phyloP scores from a whole-genome alignment of 2,797 vertebrate species.

The Phataginus tetradactyla region DNA sequence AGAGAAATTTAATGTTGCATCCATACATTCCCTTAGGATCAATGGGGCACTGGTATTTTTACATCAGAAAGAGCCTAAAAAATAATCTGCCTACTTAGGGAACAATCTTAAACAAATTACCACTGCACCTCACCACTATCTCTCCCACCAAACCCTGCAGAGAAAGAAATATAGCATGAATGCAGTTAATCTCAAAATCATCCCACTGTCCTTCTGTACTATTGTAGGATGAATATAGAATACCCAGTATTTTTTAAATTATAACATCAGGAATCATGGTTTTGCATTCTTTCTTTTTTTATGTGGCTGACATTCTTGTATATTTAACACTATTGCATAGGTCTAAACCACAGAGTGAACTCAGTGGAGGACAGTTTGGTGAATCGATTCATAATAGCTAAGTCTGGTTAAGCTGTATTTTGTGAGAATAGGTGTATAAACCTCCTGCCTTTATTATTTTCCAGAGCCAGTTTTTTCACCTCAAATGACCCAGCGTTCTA shows the following conservation, averaged over 20 bases:
- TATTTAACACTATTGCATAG: not conserved
- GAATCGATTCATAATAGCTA: not conserved
- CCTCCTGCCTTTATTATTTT: not conserved
- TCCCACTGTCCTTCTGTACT: not conserved
- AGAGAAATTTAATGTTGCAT: conserved; percentile 52
- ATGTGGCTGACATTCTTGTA: not conserved
- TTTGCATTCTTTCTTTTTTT: not conserved
- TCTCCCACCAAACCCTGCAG: not conserved
- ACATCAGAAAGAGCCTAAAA: conserved; percentile 57
- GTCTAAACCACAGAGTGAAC: not conserved
- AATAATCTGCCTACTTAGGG: conserved; percentile 60
- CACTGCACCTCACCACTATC: accelerated
- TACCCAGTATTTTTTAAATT: not conserved
- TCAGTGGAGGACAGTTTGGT: not conserved
- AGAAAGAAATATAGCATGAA: not conserved
- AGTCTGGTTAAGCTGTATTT: not conserved
- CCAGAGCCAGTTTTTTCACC: not conserved
- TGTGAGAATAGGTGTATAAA: not conserved
- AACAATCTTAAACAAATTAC: conserved; percentile 20
- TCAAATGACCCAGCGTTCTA: not conserved
- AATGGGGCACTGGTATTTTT: conserved; percentile 33
- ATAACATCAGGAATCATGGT: not conserved
- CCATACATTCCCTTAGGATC: conserved; percentile 60
- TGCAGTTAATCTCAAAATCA: not conserved
- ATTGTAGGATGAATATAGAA: not conserved